Conservation (phyloP, 2,797 vertebrate genomes). For the Apogon hyalosoma region DNA sequence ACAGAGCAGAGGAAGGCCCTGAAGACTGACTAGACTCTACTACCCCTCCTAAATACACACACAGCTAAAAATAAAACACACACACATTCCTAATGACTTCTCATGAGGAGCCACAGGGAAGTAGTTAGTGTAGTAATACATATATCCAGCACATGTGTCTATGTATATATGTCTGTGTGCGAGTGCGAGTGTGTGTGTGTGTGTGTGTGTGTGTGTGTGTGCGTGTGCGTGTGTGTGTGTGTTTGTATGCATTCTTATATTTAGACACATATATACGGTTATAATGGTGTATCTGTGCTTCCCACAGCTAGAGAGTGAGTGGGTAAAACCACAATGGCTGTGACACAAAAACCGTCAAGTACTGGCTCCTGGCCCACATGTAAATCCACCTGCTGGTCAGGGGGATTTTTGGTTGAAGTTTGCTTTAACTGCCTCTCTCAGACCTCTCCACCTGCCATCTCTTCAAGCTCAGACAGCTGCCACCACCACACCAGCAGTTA, state of each 20-base stretch:
- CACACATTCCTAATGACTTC: constrained; percentile 69
- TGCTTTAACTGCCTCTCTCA: constrained; percentile 55
- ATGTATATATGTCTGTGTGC: no score
- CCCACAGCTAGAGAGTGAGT: constrained; percentile 39
- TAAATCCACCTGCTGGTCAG: constrained; percentile 62
- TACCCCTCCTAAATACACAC: constrained; percentile 63
- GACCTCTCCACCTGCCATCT: constrained; percentile 58
- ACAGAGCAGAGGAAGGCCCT: constrained; percentile 73
- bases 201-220: no score
- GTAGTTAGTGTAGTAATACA: constrained; percentile 24
- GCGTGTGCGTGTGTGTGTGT: no score
- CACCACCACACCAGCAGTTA: constrained; percentile 45
- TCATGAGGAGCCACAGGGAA: constrained; percentile 53
- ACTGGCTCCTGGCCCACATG: constrained; percentile 58
- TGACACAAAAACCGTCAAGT: constrained; percentile 38
- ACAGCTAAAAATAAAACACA: constrained; percentile 76
- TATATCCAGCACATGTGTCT: not conserved
- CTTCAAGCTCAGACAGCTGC: constrained; percentile 60
- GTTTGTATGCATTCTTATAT: no score
- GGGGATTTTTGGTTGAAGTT: constrained; percentile 23
- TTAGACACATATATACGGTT: constrained; percentile 13
- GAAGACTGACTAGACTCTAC: constrained; percentile 73
- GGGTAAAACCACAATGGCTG: constrained; percentile 28
- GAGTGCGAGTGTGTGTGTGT: constrained; percentile 4
- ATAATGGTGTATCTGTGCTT: constrained; percentile 28